Conservation (phyloP, 2,888 invertebrate genomes). For the Perizoma affinitatum region DNA sequence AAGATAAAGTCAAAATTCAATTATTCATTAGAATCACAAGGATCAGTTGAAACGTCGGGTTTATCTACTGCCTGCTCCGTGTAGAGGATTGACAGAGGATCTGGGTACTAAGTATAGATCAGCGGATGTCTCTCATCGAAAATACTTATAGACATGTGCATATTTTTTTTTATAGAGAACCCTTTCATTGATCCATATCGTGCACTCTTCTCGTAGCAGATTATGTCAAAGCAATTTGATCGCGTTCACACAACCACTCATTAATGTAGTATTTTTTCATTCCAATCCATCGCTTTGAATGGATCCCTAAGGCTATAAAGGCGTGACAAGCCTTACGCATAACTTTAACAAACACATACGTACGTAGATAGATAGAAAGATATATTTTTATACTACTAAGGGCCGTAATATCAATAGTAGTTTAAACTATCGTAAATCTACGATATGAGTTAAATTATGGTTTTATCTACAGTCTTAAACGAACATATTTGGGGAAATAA, state of each 20-base stretch:
- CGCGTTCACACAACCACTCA: neutral
- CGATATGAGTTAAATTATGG: too few species aligned
- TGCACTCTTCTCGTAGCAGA: neutral
- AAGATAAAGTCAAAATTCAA: too few species aligned
- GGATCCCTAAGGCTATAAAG: conserved; percentile 9
- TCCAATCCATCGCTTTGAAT: conserved; percentile 8
- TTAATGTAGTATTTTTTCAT: conserved; percentile 11
- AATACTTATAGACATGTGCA: too few species aligned
- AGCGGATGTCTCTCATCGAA: too few species aligned
- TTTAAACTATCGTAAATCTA: too few species aligned
- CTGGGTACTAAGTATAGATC: too few species aligned
- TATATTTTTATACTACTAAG: conserved; percentile 1
- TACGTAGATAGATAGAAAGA: neutral
- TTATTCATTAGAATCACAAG: too few species aligned
- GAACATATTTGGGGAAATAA: too few species aligned
- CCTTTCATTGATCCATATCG: neutral
- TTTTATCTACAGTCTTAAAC: too few species aligned
- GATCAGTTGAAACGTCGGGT: too few species aligned
- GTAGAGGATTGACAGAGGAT: too few species aligned
- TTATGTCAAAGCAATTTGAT: conserved; percentile 12
- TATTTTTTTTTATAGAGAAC: neutral
- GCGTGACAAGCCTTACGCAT: conserved; percentile 12
- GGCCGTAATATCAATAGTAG: neutral
- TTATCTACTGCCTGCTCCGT: too few species aligned
- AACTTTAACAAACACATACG: conserved; percentile 7